Percentiles rank a stretch among this genome's conserved stretches.
Evolutionary conservation across 1,140 invertebrate species (phyloP).

Genomic region (Caenorhabditis latens): DNA sequence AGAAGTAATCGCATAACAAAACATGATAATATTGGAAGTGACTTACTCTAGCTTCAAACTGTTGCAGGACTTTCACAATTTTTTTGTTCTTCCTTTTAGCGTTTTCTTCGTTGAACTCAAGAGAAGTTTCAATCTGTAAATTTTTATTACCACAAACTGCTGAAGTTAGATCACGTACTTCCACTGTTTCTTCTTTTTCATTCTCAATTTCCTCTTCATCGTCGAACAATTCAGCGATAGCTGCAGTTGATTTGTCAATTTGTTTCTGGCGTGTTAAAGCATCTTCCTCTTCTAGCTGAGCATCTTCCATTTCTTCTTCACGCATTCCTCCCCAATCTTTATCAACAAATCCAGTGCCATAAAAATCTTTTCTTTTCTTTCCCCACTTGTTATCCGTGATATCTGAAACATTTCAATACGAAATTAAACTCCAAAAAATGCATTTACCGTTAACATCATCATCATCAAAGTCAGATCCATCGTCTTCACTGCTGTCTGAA

Average conservation of each 20-base stretch:
- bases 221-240: constrained; percentile 55
- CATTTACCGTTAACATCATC: constrained; percentile 40
- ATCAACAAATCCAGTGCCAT: constrained; percentile 63
- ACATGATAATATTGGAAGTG: background rate
- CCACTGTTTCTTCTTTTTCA: constrained; percentile 53
- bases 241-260: constrained; percentile 54
- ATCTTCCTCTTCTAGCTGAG: constrained; percentile 65
- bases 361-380: constrained; percentile 59
- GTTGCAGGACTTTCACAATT: constrained; percentile 25
- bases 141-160: no score
- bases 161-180: background rate
- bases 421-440: background rate
- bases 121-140: constrained; percentile 6
- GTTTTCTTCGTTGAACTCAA: constrained; percentile 44
- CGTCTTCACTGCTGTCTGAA: constrained; percentile 53
- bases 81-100: constrained; percentile 19
- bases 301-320: constrained; percentile 63
- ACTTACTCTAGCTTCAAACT: constrained; percentile 59
- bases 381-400: constrained; percentile 65
- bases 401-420: background rate
- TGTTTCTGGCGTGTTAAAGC: constrained; percentile 62
- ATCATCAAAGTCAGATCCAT: constrained; percentile 62
- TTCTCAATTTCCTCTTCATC: constrained; percentile 44
- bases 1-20: background rate
- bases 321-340: constrained; percentile 66